These are phyloP conservation scores for Agriotes lineatus DNA, from an alignment of 2,888 invertebrate genomes.

Conservation along the genomic window DNA sequence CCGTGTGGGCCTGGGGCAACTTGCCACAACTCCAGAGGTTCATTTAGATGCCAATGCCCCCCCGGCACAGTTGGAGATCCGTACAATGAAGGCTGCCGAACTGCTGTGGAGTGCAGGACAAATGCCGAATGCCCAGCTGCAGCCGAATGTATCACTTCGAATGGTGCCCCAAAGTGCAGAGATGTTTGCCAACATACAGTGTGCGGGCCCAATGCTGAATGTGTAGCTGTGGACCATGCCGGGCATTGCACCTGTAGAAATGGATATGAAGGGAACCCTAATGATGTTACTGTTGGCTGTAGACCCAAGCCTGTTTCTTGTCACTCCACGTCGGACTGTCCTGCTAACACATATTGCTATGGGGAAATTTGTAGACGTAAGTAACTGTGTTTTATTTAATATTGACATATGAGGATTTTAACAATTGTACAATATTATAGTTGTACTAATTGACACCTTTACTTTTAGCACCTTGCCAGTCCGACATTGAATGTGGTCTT, in stretches of 20 bases:
- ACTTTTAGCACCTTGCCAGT: constrained; percentile 78
- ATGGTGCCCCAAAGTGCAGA: constrained; percentile 83
- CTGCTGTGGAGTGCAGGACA: constrained; percentile 83
- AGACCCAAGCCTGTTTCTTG: constrained; percentile 81
- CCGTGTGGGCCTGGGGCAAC: constrained; percentile 86
- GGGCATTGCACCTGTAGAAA: constrained; percentile 83
- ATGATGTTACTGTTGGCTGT: constrained; percentile 79
- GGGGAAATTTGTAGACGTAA: constrained; percentile 85
- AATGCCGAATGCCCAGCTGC: constrained; percentile 85
- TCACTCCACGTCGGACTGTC: constrained; percentile 79
- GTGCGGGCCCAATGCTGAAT: constrained; percentile 89
- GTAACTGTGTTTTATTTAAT: constrained; percentile 57
- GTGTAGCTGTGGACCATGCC: constrained; percentile 80
- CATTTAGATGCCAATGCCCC: constrained; percentile 85
- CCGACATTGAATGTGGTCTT: constrained; percentile 83
- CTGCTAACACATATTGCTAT: constrained; percentile 84
- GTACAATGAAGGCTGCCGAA: constrained; percentile 84
- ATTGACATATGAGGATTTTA: no score
- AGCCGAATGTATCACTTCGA: constrained; percentile 80
- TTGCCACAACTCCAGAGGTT: constrained; percentile 84
- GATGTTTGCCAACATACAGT: constrained; percentile 83
- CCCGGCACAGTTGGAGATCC: constrained; percentile 86
- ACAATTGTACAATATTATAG: no score
- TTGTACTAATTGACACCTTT: background rate
- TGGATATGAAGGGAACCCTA: constrained; percentile 84